Base-by-base conservation (phyloP, 1,140 invertebrate genomes). In the Augochlora pura region DNA sequence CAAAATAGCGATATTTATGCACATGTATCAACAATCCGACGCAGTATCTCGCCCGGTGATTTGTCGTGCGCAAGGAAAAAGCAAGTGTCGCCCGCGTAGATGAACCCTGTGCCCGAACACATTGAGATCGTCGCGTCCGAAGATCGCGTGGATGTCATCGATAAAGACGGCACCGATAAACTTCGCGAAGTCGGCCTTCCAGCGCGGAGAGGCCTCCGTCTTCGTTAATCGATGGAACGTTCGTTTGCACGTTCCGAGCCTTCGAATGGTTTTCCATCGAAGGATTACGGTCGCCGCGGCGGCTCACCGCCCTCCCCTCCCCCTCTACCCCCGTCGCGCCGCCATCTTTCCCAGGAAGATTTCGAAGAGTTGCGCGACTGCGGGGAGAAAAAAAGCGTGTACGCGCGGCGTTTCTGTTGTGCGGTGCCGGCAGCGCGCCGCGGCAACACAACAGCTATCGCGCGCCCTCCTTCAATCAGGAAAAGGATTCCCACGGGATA, bases 401-500 rank as follows among this genome's bases (percentile, higher is more conserved):
- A n/a, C 18, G 38, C 46, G 67, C 32, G 49, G 21, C 25, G 5
- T 8, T 12, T 2, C 12, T 12, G 49, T 2, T 10, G 42, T 7
- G 42, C 42, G 2, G 42, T 46, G 12, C 9, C 42, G 9, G 42
- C 42, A 46, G 9, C 42, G 42, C 1, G 42, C 42, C 42, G 49
- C 38, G 16, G 60, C 25, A 27, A 21, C 49, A 75, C 72, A 64
- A 27, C 62, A 66, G 38, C 57, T 32, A 78, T 75, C 57, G 54
- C 63, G 54, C 63, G 77, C 60, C 32, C 67, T 77, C 60, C 39
- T 73, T 79, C 77, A 66, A 73, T 82, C 70, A 79, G 67, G 81
- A 80, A 82, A 74, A 82, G 77, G 77, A 74, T 82, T 82, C 77
- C 77, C 83, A 82, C 77, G 80, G 80, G 80, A 82, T 84, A 82